A percentile compares a stretch with the other conserved stretches of the same genome.
Evolutionary conservation across 2,797 vertebrate genomes (phyloP).

Genomic region (Rousettus madagascariensis): DNA sequence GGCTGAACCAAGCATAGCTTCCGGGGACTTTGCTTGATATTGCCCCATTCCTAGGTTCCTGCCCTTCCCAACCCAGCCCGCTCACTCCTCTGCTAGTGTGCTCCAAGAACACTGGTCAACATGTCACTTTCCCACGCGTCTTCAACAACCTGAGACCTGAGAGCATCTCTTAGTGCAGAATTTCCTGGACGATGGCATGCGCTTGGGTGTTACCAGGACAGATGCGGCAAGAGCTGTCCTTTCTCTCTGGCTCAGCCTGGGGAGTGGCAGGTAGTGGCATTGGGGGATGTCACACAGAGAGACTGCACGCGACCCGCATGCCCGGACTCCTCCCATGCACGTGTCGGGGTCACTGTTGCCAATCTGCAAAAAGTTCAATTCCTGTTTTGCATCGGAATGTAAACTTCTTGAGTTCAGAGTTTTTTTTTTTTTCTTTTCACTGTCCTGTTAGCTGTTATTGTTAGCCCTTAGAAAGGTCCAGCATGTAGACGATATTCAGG

Average conservation of each 20-base stretch:
- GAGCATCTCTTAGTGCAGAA: rapidly evolving
- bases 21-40: background rate
- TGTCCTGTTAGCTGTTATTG: background rate
- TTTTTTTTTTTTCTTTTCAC: background rate
- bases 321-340: rapidly evolving
- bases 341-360: no score
- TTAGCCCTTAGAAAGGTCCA: background rate
- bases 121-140: background rate
- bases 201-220: background rate
- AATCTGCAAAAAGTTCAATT: background rate
- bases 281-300: no score
- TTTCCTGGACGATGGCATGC: background rate
- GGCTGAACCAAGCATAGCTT: background rate
- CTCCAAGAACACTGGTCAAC: background rate
- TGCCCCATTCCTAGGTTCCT: background rate
- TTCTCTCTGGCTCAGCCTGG: background rate
- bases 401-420: background rate
- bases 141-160: background rate
- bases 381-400: background rate
- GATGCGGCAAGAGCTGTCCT: background rate
- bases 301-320: no score
- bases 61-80: background rate
- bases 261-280: background rate
- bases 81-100: background rate
- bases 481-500: background rate